phyloP scores from a whole-genome alignment of 2,113 vertebrate genomes.

The Romanogobio albipinnatus region DNA sequence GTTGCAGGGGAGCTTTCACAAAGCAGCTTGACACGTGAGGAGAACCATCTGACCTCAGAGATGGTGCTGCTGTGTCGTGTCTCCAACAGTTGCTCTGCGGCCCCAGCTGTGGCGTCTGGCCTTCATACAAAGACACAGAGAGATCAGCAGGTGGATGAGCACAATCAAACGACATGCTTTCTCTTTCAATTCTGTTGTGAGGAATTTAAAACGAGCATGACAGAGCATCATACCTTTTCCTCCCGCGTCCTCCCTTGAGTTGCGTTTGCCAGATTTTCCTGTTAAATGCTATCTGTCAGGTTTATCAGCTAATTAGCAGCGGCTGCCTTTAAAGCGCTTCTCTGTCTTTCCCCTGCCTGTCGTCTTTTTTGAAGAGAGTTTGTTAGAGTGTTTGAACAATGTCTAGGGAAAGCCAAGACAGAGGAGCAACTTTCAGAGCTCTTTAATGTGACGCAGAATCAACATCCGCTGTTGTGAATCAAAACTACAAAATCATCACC shows the following conservation, averaged over 20 bases:
- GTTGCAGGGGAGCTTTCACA: background rate
- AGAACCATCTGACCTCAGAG: background rate
- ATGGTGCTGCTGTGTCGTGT: no score
- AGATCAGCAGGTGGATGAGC: conserved; percentile 62
- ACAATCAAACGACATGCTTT: conserved; percentile 55
- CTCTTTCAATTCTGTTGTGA: conserved; percentile 58
- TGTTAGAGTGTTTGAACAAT: conserved; percentile 24
- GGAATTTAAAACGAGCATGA: conserved; percentile 64
- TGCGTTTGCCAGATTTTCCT: conserved; percentile 61
- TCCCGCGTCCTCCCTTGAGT: conserved; percentile 56
- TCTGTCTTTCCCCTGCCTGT: conserved; percentile 11
- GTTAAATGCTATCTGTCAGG: conserved; percentile 71
- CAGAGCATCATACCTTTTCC: conserved; percentile 55
- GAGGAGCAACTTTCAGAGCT: conserved; percentile 13
- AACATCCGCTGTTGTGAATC: conserved; percentile 5
- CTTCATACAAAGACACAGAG: background rate
- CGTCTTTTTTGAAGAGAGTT: conserved; percentile 6
- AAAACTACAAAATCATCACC: conserved; percentile 10
- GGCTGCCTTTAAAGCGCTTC: conserved; percentile 59
- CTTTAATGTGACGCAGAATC: conserved; percentile 17
- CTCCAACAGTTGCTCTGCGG: no score
- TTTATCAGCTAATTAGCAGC: conserved; percentile 69
- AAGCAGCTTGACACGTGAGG: background rate
- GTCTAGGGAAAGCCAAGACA: background rate
- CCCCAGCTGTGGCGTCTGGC: conserved; percentile 25